Evolutionary conservation across 2,888 invertebrate species (phyloP).

Genomic region (Archaeoteleia sp.): DNA sequence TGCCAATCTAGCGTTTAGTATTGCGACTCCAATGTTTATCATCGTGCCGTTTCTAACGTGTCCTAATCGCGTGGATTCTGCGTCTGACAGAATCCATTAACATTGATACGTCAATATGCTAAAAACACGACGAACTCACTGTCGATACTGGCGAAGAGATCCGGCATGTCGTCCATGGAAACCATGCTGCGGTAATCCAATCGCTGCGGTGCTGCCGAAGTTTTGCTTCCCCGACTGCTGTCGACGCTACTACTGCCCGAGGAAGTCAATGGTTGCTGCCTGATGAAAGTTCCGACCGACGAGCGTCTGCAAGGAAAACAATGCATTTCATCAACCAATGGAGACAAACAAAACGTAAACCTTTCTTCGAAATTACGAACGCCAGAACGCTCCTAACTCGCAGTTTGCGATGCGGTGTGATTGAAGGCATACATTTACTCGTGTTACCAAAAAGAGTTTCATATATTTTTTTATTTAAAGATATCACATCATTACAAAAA

Average conservation of each 20-base stretch:
- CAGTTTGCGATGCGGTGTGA: too few relatives aligned
- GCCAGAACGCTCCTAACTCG: slow-evolving; percentile 1
- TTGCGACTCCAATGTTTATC: too few relatives aligned
- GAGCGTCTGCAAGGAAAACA: slow-evolving; percentile 81
- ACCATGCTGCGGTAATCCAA: slow-evolving; percentile 95
- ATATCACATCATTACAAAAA: too few relatives aligned
- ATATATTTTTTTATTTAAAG: too few relatives aligned
- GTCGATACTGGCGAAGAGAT: slow-evolving; percentile 95
- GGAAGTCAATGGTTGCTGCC: slow-evolving; percentile 78
- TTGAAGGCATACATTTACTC: too few relatives aligned
- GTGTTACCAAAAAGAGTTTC: too few relatives aligned
- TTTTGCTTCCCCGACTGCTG: slow-evolving; percentile 78
- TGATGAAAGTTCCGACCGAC: slow-evolving; percentile 90
- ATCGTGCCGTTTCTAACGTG: background rate
- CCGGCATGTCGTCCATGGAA: slow-evolving; percentile 95
- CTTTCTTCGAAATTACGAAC: slow-evolving; percentile 28
- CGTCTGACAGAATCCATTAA: slow-evolving; percentile 1
- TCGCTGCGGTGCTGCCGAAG: slow-evolving; percentile 81
- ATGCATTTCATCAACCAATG: slow-evolving; percentile 1
- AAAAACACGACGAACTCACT: slow-evolving; percentile 80
- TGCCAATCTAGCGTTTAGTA: too few relatives aligned
- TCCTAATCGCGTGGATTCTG: background rate
- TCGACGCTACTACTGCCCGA: slow-evolving; percentile 78
- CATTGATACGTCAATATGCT: background rate
- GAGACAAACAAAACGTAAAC: background rate